These are phyloP conservation scores for Ceuthmochares aereus DNA, from an alignment of 2,113 vertebrate genomes.

Conservation along the genomic window DNA sequence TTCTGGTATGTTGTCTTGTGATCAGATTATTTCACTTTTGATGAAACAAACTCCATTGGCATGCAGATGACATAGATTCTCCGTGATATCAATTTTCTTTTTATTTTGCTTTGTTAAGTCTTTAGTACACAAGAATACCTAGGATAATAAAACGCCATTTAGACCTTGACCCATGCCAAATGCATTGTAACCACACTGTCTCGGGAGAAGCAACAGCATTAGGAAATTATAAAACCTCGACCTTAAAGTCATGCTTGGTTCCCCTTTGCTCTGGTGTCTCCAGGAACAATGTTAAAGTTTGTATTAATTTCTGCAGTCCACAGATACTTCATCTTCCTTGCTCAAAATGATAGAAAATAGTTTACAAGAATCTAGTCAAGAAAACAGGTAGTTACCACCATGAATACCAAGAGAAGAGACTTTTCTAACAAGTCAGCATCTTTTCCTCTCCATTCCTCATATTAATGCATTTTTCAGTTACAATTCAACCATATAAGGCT, in stretches of 20 bases:
- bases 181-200: background rate
- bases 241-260: background rate
- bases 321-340: background rate
- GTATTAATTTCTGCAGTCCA: background rate
- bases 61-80: background rate
- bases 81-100: background rate
- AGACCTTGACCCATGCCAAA: background rate
- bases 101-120: background rate
- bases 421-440: background rate
- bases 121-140: background rate
- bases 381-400: background rate
- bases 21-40: background rate
- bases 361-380: background rate
- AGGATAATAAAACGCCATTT: background rate
- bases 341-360: background rate
- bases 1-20: background rate
- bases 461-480: background rate
- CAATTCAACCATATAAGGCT: background rate
- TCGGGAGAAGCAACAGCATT: background rate
- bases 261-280: background rate
- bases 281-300: background rate
- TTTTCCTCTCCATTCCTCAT: background rate
- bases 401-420: background rate
- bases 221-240: background rate
- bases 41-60: background rate